phyloP scores from a whole-genome alignment of 2,888 invertebrate genomes.

The Aradus depressus region DNA sequence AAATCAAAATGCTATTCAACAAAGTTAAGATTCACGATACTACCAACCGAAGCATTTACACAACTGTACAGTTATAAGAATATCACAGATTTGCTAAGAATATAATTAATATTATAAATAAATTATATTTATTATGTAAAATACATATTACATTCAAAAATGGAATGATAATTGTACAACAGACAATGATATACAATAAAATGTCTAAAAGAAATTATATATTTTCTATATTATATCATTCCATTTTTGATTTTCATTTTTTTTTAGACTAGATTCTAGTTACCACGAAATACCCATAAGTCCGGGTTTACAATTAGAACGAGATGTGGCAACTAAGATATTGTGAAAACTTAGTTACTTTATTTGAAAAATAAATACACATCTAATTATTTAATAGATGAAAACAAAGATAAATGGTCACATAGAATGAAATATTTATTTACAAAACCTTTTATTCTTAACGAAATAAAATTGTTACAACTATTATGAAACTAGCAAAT shows the following conservation, averaged over 20 bases:
- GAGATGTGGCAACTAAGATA: conserved; percentile 4
- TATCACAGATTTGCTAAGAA: conserved; percentile 29
- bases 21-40: conserved; percentile 10
- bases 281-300: conserved; percentile 14
- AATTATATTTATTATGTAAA: conserved; percentile 1
- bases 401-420: no score
- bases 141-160: conserved; percentile 15
- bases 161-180: conserved; percentile 19
- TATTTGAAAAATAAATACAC: no score
- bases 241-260: conserved; percentile 13
- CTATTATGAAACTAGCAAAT: no score
- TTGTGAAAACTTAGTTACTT: conserved; percentile 5
- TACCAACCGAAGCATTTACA: conserved; percentile 19
- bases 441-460: no score
- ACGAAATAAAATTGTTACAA: no score
- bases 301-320: not conserved
- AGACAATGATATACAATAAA: not conserved
- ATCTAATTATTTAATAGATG: no score
- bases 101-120: conserved; percentile 16
- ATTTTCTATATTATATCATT: conserved; percentile 8
- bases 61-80: conserved; percentile 23
- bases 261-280: conserved; percentile 12
- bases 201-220: not conserved
- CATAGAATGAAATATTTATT: no score
- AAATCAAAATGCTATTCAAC: conserved; percentile 17